phyloP scores from a whole-genome alignment of 2,888 invertebrate genomes.

The Cantharis rustica region DNA sequence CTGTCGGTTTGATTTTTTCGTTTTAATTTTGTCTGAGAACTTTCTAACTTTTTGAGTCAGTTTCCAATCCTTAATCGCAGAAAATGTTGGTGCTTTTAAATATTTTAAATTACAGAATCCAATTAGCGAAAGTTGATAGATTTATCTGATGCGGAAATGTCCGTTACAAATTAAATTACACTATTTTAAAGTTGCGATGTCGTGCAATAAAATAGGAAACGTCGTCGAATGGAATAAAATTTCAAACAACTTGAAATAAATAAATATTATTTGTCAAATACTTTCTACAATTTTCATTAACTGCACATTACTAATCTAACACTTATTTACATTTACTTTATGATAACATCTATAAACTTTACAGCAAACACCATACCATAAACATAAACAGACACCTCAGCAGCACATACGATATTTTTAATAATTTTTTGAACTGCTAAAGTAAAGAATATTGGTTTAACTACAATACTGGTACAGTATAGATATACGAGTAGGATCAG shows the following conservation, averaged over 20 bases:
- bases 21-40: no score
- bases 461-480: slow-evolving; percentile 4
- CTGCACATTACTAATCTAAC: slow-evolving; percentile 22
- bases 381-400: slow-evolving; percentile 20
- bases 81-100: no score
- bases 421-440: slow-evolving; percentile 6
- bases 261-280: slow-evolving; percentile 27
- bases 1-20: no score
- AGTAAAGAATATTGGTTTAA: slow-evolving; percentile 4
- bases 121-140: no score
- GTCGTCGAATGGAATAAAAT: not conserved
- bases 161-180: no score
- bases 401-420: slow-evolving; percentile 2
- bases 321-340: slow-evolving; percentile 22
- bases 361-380: slow-evolving; percentile 23
- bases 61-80: no score
- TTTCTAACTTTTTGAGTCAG: no score
- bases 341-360: slow-evolving; percentile 26
- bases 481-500: slow-evolving; percentile 6
- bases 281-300: slow-evolving; percentile 19
- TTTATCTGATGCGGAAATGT: no score
- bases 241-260: slow-evolving; percentile 15
- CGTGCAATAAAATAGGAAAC: not conserved
- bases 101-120: no score
- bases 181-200: no score